phyloP scores from a whole-genome alignment of 2,113 vertebrate genomes.

The Narcine bancroftii region DNA sequence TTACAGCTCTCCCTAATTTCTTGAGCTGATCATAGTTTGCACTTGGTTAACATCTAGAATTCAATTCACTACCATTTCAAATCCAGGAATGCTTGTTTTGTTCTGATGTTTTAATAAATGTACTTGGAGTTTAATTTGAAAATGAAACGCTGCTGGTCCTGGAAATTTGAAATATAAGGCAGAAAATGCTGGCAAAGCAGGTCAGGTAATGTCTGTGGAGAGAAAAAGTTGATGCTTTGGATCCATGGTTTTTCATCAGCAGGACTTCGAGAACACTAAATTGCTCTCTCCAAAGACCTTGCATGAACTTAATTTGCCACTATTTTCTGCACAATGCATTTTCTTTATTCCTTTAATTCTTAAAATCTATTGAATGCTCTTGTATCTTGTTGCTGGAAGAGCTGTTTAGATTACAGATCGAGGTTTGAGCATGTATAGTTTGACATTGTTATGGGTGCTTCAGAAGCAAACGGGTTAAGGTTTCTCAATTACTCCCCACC shows the following conservation, averaged over 20 bases:
- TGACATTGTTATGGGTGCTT: neutral
- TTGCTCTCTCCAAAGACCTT: no score
- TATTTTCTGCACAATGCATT: no score
- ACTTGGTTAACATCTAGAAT: neutral
- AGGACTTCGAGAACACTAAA: no score
- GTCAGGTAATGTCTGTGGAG: no score
- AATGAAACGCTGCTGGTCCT: neutral
- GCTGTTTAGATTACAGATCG: neutral
- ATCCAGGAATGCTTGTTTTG: neutral
- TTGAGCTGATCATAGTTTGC: neutral
- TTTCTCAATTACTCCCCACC: neutral
- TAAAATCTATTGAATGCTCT: neutral
- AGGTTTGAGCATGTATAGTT: neutral
- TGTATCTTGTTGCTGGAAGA: no score
- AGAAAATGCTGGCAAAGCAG: no score
- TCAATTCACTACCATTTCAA: neutral
- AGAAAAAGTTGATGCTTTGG: no score
- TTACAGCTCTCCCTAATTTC: neutral
- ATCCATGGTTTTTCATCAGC: no score
- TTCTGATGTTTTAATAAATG: neutral
- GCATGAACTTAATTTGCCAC: no score
- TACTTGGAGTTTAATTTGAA: neutral
- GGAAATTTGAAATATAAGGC: no score
- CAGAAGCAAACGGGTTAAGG: neutral
- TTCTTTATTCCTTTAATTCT: neutral